Evolutionary conservation across 2,797 vertebrate genomes (phyloP), one percentile per base, ranked within the genome.

Genomic region (Scomberomorus guttatus): DNA sequence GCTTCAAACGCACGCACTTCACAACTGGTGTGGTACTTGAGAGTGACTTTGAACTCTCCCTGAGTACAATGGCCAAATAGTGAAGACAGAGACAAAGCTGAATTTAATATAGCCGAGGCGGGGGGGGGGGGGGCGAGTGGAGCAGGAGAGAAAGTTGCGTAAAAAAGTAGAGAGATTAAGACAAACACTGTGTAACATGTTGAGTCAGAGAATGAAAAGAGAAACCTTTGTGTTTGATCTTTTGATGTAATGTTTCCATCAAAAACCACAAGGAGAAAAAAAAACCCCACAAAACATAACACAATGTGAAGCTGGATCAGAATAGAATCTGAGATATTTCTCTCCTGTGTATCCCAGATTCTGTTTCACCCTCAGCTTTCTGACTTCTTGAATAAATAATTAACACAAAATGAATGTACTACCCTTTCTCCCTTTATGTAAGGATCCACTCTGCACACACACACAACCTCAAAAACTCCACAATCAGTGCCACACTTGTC

Each of bases 1-100:
- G 88, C 89, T 93, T 93, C 90, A 94, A 92, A 92, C 75, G 17
- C 83, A 79, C 80, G 82, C 86, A 87, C 86, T 93, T 90, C 71
- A 70, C 79, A 81, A 86, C 76, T 39, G 67, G 79, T 48, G 59
- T 75, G 74, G 59, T 68, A 69, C 86, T 87, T 79, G 72, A 86
- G 81, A 84, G 63, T 51, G 70, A 84, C 92, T 93, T 93, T 95
- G 92, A 95, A 93, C 89, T 90, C 67, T 50, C 62, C 42, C 54
- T 13, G 79, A 79, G 62, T 34, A 90, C 89, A 90, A 91, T 86
- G 83, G 64, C 73, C 64, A 62, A 68, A 83, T 39, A 79, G 54
- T 18, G 46, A 69, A 80, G 79, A 75, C 70, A 73, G 55, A 86
- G 56, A 80, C 42, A 1, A 57, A 48, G 56, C 29, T 70, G 81